phyloP scores from a whole-genome alignment of 1,140 invertebrate genomes.

The Elysia chlorotica region DNA sequence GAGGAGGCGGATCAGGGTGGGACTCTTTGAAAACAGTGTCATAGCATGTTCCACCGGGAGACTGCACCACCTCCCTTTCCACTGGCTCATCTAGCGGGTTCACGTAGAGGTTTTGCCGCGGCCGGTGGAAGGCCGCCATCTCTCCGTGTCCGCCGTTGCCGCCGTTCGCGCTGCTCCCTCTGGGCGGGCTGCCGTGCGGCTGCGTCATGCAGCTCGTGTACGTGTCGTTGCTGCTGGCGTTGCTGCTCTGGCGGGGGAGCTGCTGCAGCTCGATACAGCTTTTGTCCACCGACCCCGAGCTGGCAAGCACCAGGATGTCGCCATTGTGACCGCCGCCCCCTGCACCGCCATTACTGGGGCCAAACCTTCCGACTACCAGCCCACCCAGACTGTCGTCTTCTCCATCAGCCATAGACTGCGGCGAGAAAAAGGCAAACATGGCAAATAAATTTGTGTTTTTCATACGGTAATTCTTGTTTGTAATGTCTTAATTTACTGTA shows the following conservation, averaged over 20 bases:
- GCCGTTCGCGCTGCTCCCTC: too few relatives aligned
- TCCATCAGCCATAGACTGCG: too few relatives aligned
- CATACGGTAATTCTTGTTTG: too few relatives aligned
- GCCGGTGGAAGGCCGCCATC: constrained; percentile 11
- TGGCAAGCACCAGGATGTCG: too few relatives aligned
- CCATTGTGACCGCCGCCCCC: too few relatives aligned
- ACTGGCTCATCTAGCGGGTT: constrained; percentile 76
- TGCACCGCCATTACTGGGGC: too few relatives aligned
- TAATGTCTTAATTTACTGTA: too few relatives aligned
- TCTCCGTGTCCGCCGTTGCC: constrained; percentile 25
- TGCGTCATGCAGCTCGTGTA: constrained; percentile 95
- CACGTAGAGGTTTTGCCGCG: constrained; percentile 81
- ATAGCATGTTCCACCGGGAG: constrained; percentile 19
- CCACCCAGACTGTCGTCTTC: too few relatives aligned
- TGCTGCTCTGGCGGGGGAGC: constrained; percentile 63
- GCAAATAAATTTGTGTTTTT: too few relatives aligned
- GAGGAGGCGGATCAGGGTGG: constrained; percentile 17
- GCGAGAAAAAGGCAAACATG: too few relatives aligned
- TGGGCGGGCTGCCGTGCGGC: constrained; percentile 65
- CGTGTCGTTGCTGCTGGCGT: constrained; percentile 78
- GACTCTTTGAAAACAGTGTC: constrained; percentile 24
- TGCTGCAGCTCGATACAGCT: constrained; percentile 77
- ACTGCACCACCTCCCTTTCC: constrained; percentile 13
- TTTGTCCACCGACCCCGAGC: constrained; percentile 26
- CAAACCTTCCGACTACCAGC: too few relatives aligned